Evolutionary conservation across 2,888 invertebrate genomes (phyloP), one percentile per base, ranked within the genome.

Genomic region (Kuschelorhynchus macadamiae): DNA sequence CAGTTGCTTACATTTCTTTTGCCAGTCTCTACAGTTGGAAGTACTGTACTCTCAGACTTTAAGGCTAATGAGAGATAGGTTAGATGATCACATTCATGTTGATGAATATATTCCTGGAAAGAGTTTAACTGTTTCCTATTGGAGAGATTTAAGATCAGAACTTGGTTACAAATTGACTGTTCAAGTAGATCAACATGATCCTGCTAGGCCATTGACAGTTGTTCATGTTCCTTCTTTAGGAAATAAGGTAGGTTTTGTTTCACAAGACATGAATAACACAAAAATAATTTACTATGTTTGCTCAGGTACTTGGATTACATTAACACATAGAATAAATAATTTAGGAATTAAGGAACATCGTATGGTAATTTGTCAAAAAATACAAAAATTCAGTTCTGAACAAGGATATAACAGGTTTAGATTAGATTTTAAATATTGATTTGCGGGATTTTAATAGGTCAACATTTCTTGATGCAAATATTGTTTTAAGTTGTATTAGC

Each of bases 1-100:
- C 82, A 91, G 90, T 77, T 91, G 92, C 67, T 86, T 98, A 30
- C 95, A 96, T 73, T 94, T 91, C 80, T 98, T 99, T 84, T 97
- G 97, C 80, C 95, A 97, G 78, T 95, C 96, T 0, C 86, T 99
- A 21, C 98, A 99, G 79, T 85, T 99, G 25, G 97, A 98, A 84
- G 91, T 91, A 4, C 85, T 96, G 2, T 95, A 95, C 80, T 94
- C 95, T 0, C 95, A 97, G 85, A 95, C 96, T 0, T 85, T 96
- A 76, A 88, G 96, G 47, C 85, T 98, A 49, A 94, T 95, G 77
- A 88, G 93, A 42, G 96, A 97, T 78, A 88, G 97, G 5, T 85
- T 98, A 17, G 93, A 95, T 67, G 93, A 93, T 73, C 96, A 97
- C 80, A 89, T 96, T 63, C 91, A 92, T 77, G 93, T 96, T 2